Conservation (phyloP, 2,888 invertebrate genomes). For the Thalpophila matura region DNA sequence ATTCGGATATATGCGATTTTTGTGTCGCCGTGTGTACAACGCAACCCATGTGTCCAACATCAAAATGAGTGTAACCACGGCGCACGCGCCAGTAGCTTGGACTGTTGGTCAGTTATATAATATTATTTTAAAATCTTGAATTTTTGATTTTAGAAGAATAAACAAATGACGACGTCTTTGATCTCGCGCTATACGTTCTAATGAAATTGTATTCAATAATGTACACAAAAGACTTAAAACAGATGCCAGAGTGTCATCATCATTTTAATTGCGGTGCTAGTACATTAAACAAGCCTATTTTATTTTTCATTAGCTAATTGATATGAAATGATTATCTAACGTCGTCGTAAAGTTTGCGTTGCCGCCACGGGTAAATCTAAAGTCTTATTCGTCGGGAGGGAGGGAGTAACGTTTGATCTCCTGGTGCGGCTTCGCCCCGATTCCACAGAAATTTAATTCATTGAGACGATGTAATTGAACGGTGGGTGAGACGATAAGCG, state of each 20-base stretch:
- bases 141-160: too few relatives aligned
- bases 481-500: constrained; percentile 69
- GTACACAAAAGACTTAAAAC: constrained; percentile 72
- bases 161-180: too few relatives aligned
- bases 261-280: constrained; percentile 84
- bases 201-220: constrained; percentile 40
- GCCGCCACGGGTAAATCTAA: constrained; percentile 76
- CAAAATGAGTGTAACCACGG: too few relatives aligned
- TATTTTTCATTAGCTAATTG: constrained; percentile 91
- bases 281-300: constrained; percentile 82
- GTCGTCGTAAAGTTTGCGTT: constrained; percentile 82
- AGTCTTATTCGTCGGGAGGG: constrained; percentile 73
- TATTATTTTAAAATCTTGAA: not conserved
- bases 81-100: too few relatives aligned
- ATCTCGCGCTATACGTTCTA: not conserved
- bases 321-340: constrained; percentile 87
- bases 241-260: constrained; percentile 84
- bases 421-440: constrained; percentile 70
- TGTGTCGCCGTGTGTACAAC: too few relatives aligned
- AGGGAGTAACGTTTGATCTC: constrained; percentile 82
- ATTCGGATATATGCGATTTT: too few relatives aligned
- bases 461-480: constrained; percentile 83
- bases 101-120: too few relatives aligned
- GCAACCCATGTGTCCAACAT: too few relatives aligned
- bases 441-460: constrained; percentile 85